Evolutionary conservation across 2,113 vertebrate species (phyloP).

Genomic region (Saccopteryx bilineata): DNA sequence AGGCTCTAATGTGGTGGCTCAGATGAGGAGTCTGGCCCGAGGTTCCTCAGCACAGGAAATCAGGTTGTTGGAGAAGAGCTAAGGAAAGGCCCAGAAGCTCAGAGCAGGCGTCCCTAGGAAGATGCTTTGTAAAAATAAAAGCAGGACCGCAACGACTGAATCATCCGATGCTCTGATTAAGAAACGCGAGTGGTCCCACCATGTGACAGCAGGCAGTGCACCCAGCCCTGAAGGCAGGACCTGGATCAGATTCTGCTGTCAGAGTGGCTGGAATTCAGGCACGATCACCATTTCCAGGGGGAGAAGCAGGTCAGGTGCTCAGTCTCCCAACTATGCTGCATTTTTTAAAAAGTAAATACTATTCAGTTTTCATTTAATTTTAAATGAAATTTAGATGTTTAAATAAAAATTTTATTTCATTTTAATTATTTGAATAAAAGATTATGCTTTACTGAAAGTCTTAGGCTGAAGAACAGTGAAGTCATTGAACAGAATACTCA

Average conservation of each 20-base stretch:
- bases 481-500: neutral
- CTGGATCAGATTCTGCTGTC: constrained; percentile 38
- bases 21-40: neutral
- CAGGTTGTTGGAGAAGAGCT: constrained; percentile 64
- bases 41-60: constrained; percentile 54
- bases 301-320: constrained; percentile 68
- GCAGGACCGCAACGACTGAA: constrained; percentile 69
- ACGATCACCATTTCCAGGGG: constrained; percentile 66
- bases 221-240: constrained; percentile 80
- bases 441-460: neutral
- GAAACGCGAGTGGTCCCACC: constrained; percentile 85
- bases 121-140: constrained; percentile 73
- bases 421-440: neutral
- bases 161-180: constrained; percentile 89
- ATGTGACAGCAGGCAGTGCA: constrained; percentile 84
- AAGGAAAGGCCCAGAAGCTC: constrained; percentile 48
- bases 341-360: neutral
- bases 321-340: neutral
- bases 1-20: neutral
- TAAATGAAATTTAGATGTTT: neutral
- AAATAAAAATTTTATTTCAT: neutral
- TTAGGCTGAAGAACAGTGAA: neutral
- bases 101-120: constrained; percentile 63
- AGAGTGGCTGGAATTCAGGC: constrained; percentile 79
- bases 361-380: neutral